phyloP scores from a whole-genome alignment of 1,140 invertebrate species.

The Eubasilissa regina region DNA sequence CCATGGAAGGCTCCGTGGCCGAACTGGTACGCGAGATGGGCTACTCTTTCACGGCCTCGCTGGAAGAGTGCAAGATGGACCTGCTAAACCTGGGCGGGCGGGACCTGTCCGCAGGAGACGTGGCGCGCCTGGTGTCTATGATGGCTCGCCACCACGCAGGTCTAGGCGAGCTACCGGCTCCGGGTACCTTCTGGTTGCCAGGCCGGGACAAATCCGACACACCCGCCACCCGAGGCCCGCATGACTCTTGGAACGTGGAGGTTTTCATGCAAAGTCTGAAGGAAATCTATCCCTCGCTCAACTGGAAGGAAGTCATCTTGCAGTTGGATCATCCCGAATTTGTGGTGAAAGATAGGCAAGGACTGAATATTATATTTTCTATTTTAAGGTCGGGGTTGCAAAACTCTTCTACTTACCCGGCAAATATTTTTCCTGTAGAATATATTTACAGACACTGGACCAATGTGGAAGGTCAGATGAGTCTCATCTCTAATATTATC shows the following conservation, averaged over 20 bases:
- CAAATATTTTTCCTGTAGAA: slow-evolving; percentile 90
- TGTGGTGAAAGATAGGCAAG: slow-evolving; percentile 88
- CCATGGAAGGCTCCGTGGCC: slow-evolving; percentile 82
- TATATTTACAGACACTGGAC: slow-evolving; percentile 92
- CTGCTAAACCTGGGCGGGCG: slow-evolving; percentile 82
- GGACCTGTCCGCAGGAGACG: slow-evolving; percentile 84
- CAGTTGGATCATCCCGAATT: slow-evolving; percentile 95
- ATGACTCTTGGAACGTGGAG: slow-evolving; percentile 91
- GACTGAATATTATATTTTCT: slow-evolving; percentile 85
- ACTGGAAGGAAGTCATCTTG: slow-evolving; percentile 93
- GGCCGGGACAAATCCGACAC: slow-evolving; percentile 72
- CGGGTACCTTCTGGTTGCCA: slow-evolving; percentile 74
- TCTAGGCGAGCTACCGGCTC: slow-evolving; percentile 78
- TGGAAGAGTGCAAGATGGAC: slow-evolving; percentile 91
- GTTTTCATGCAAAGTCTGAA: slow-evolving; percentile 92
- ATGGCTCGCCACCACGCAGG: slow-evolving; percentile 89
- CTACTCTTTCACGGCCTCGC: slow-evolving; percentile 87
- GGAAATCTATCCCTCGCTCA: slow-evolving; percentile 88
- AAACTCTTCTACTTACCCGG: slow-evolving; percentile 77
- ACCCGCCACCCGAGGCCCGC: slow-evolving; percentile 61
- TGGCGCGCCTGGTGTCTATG: slow-evolving; percentile 85
- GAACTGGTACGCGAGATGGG: slow-evolving; percentile 93
- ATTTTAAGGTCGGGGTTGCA: slow-evolving; percentile 86
- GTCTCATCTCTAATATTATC: slow-evolving; percentile 88
- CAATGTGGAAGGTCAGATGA: slow-evolving; percentile 93